Evolutionary conservation across 23 tunicate genomes (phyloP), one percentile per base, ranked within the genome.

Genomic region (Trididemnum miniatum): DNA sequence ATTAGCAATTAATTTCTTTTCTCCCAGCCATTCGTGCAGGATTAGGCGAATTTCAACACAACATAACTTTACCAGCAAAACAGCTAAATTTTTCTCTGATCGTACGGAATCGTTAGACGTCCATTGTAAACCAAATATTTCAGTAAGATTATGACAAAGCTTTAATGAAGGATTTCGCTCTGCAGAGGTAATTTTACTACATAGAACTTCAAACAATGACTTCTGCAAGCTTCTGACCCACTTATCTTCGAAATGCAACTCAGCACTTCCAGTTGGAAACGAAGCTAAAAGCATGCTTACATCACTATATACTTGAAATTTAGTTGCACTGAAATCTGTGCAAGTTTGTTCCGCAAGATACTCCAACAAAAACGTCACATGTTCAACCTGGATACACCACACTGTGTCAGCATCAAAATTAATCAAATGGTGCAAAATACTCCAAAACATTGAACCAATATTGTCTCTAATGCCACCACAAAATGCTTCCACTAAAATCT

Each of bases 1-100:
- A 2, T 50, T 33, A 25, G 18, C 78, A 32, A 28, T 2, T 0
- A 23, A 12, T 12, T 82, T 50, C 26, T 35, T 60, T 27, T 52
- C 5, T 25, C 44, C 31, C 12, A 28, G 2, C 50, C 72, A 33
- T 12, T 86, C 31, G 49, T 76, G 26, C 20, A 87, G 1, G 20
- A 71, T 12, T 38, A 87, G 20, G 34, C 72, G 57, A 26, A 87
- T 35, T 72, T 87, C 91, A 35, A 87, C 77, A 72, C 86, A 87
- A 37, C 82, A 24, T 0, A 85, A 65, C 64, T 72, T 39, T 33
- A 51, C 65, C 15, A 85, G 33, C 0, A 90, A 32, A 36, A 80
- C 63, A 22, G 76, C 23, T 3, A 90, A 85, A 20, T 85, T 90
- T 22, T 73, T 72, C 1, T 65, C 35, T 34, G 18, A 37, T n/a